These are phyloP conservation scores for Cotesia typhae DNA, from an alignment of 1,140 invertebrate genomes.

Conservation along the genomic window DNA sequence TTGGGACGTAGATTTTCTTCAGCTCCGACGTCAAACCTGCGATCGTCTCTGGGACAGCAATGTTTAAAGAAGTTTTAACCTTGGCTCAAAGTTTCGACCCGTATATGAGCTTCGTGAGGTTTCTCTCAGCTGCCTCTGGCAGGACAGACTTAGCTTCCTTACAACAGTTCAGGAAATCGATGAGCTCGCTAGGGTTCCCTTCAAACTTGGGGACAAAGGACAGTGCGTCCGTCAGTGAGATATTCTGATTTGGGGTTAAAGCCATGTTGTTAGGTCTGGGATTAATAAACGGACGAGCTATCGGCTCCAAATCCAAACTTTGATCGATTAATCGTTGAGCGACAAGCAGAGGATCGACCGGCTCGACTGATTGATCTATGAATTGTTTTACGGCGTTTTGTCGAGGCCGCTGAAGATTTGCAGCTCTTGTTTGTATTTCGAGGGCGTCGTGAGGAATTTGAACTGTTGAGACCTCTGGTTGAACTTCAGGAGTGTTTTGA, in stretches of 20 bases:
- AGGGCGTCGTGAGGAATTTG: no score
- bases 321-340: background rate
- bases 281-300: no score
- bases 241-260: background rate
- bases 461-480: no score
- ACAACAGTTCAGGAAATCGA: background rate
- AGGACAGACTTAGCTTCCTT: background rate
- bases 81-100: background rate
- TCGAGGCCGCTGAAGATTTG: no score
- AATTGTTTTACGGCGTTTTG: no score
- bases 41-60: background rate
- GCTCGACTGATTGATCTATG: no score
- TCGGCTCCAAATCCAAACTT: background rate
- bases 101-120: background rate
- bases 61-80: background rate
- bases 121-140: background rate
- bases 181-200: background rate
- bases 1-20: background rate
- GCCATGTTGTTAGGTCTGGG: background rate
- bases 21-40: background rate
- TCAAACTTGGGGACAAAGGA: background rate
- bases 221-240: constrained; percentile 2
- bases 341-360: no score
- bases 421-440: no score
- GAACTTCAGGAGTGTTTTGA: no score